A percentile compares a stretch with the other conserved stretches of the same genome.
phyloP scores from a whole-genome alignment of 2,113 vertebrate genomes.

The Petroica traversi region DNA sequence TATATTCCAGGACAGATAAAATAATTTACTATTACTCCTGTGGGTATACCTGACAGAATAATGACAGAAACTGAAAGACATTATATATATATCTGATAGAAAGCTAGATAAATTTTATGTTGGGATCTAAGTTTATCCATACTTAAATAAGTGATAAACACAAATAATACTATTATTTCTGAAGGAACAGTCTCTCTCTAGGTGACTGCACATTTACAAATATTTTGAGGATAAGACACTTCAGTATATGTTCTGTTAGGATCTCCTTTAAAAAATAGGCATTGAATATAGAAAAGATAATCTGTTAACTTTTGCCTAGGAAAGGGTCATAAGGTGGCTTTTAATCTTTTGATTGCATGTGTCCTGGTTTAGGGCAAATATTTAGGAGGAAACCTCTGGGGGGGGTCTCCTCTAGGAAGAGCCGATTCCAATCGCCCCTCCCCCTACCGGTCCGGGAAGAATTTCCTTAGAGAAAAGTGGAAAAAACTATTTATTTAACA shows the following conservation, averaged over 20 bases:
- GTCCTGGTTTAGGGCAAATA: too few relatives aligned
- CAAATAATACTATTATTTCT: not conserved
- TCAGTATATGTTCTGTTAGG: not conserved
- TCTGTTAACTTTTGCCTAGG: not conserved
- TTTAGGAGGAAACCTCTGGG: too few relatives aligned
- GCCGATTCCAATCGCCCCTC: too few relatives aligned
- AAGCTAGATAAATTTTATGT: not conserved
- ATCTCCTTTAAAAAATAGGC: not conserved
- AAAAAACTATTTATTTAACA: too few relatives aligned
- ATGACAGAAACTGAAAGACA: not conserved
- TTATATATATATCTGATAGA: not conserved
- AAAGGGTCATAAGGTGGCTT: not conserved
- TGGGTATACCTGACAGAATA: not conserved
- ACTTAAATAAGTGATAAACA: not conserved
- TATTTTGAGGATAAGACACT: not conserved
- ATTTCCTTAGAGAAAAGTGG: too few relatives aligned
- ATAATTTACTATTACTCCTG: not conserved
- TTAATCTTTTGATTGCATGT: not conserved
- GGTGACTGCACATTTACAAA: not conserved
- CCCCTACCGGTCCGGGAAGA: too few relatives aligned
- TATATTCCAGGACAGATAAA: not conserved
- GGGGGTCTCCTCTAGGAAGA: too few relatives aligned
- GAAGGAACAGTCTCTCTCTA: not conserved
- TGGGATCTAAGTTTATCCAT: not conserved
- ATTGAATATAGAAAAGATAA: not conserved